A percentile compares a stretch with the other conserved stretches of the same genome.
Evolutionary conservation across 2,888 invertebrate species (phyloP).

Genomic region (Hydrotaea diabolus): DNA sequence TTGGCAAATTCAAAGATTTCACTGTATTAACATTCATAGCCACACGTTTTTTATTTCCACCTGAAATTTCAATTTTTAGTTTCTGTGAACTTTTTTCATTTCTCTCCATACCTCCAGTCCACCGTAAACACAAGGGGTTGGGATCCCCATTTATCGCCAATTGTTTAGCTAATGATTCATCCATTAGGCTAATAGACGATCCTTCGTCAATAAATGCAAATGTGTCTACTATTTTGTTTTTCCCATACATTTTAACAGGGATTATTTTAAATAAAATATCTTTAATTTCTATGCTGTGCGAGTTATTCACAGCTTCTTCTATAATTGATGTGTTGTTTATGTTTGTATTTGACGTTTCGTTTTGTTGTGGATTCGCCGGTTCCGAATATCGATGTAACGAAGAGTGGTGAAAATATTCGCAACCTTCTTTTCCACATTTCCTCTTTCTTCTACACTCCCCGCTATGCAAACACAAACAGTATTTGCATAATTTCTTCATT

Average conservation of each 20-base stretch:
- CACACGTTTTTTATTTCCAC: not conserved
- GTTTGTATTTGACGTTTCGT: constrained; percentile 1
- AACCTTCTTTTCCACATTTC: not conserved
- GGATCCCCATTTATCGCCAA: constrained; percentile 11
- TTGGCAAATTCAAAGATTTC: too few relatives aligned
- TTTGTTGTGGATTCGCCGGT: not conserved
- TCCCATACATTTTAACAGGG: constrained; percentile 34
- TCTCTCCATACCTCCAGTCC: not conserved
- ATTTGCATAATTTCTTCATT: not conserved
- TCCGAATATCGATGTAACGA: constrained; percentile 4
- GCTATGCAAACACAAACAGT: too few relatives aligned
- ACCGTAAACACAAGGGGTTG: constrained; percentile 28
- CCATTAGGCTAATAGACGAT: constrained; percentile 32
- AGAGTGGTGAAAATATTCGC: constrained; percentile 16
- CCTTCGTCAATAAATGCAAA: not conserved
- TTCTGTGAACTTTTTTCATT: constrained; percentile 31
- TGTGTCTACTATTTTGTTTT: constrained; percentile 20
- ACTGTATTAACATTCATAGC: constrained; percentile 29
- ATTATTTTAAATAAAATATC: constrained; percentile 49
- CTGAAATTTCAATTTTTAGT: constrained; percentile 17
- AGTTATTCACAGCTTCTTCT: not conserved
- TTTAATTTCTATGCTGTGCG: not conserved
- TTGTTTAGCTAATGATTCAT: constrained; percentile 8
- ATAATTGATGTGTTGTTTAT: not conserved
- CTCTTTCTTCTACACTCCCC: too few relatives aligned